Evolutionary conservation across 2,888 invertebrate species (phyloP), one percentile per base, ranked within the genome.

Genomic region (Agrochola circellaris): DNA sequence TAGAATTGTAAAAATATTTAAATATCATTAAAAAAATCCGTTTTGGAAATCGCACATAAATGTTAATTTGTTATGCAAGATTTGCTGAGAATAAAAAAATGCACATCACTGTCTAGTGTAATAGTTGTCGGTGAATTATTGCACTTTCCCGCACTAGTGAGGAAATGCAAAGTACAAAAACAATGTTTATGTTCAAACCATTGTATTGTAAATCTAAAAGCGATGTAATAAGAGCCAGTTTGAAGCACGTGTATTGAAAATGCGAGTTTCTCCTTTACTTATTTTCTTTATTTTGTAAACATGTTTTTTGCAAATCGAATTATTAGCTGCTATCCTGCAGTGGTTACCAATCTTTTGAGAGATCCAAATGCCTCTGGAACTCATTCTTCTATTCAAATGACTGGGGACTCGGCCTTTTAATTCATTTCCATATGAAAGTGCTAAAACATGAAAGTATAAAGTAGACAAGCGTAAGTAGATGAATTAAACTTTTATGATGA

Each of bases 351-450:
- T 13, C 71, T 61, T 75, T 58, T 11, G 17, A 34, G 54, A 67
- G 51, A 74, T 77, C 65, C 77, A 56, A 83, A 86, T 83, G 77
- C 79, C 81, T 70, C 62, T 26, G 75, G 72, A 79, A 86, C 76
- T 78, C 77, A 81, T 86, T 85, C 79, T 86, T 85, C 81, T 79
- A 79, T 83, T 81, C 77, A 86, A 76, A 82, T 79, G 48, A 69
- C 38, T 68, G 65, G 56, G 70, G 74, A 81, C 77, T 71, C 82
- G 71, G 81, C 76, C 86, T 82, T 84, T 84, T 86, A 79, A 81
- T 85, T 85, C n/a, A 82, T 83, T 86, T 80, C 78, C 78, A 84
- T 82, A 82, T 79, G 74, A 74, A 81, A 81, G 48, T 74, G 69
- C 67, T 58, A 15, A 20, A n/a, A 34, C 42, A 4, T 38, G 8